phyloP scores from a whole-genome alignment of 2,888 invertebrate genomes.

The Caenorhabditis sp. region DNA sequence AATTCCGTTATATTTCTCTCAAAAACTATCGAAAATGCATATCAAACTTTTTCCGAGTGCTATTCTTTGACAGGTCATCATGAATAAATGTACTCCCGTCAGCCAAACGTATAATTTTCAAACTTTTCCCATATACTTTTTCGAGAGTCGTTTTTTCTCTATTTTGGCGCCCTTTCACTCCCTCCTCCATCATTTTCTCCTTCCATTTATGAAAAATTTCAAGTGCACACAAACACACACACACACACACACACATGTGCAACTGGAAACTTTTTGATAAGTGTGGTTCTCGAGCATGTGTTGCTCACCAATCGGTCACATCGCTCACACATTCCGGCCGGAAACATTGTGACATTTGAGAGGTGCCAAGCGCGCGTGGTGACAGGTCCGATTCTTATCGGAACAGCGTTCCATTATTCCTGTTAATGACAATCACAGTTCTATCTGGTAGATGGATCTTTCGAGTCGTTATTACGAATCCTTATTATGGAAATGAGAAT shows the following conservation, averaged over 20 bases:
- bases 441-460: conserved; percentile 39
- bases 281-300: conserved; percentile 49
- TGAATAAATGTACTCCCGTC: conserved; percentile 44
- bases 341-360: conserved; percentile 8
- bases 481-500: conserved; percentile 47
- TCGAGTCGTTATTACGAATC: conserved; percentile 33
- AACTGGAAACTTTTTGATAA: conserved; percentile 39
- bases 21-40: conserved; percentile 40
- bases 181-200: conserved; percentile 27
- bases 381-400: conserved; percentile 52
- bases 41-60: conserved; percentile 28
- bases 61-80: conserved; percentile 49
- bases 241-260: conserved; percentile 22
- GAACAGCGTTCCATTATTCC: conserved; percentile 56
- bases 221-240: conserved; percentile 22
- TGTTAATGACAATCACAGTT: conserved; percentile 54
- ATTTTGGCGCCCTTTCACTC: conserved; percentile 4
- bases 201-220: conserved; percentile 19
- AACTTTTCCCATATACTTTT: background rate
- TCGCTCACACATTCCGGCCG: background rate
- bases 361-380: conserved; percentile 30
- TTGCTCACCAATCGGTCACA: conserved; percentile 46
- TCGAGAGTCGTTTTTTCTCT: conserved; percentile 16
- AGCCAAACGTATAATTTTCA: conserved; percentile 49
- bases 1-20: conserved; percentile 19